These are phyloP conservation scores for Ichneumoninae sp. DNA, from an alignment of 2,888 invertebrate species.

Conservation along the genomic window DNA sequence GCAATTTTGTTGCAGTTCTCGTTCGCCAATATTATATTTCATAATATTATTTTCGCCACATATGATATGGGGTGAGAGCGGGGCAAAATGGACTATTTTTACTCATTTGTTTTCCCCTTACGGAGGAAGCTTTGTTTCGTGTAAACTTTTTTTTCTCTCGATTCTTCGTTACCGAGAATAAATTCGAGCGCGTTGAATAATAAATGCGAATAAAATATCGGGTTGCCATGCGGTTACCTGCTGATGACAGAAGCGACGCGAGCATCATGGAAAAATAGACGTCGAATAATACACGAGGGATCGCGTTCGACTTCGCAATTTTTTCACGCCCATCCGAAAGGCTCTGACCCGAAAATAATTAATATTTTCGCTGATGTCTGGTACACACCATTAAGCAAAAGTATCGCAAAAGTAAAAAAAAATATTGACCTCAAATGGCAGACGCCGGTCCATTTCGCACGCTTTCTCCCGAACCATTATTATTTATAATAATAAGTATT, in stretches of 20 bases:
- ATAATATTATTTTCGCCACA: not conserved
- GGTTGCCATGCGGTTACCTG: not conserved
- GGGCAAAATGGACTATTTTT: not conserved
- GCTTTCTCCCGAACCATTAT: too few relatives aligned
- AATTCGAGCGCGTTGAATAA: not conserved
- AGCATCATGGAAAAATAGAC: not conserved
- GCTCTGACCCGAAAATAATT: not conserved
- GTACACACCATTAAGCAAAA: not conserved
- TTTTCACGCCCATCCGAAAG: not conserved
- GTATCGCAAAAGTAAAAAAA: not conserved
- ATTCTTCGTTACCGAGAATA: not conserved
- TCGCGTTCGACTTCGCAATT: not conserved
- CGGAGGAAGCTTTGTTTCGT: too few relatives aligned
- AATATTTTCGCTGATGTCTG: not conserved
- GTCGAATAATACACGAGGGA: not conserved
- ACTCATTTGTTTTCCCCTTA: not conserved
- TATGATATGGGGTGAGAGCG: not conserved
- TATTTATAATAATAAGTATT: too few relatives aligned
- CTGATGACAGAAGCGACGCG: not conserved
- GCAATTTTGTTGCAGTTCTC: too few relatives aligned
- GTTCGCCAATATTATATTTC: not conserved
- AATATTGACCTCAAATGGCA: not conserved
- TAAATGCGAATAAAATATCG: not conserved
- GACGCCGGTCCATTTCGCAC: too few relatives aligned
- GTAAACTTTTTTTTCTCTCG: not conserved